Base-by-base conservation (phyloP, 1,140 invertebrate genomes). In the Diplogasteroides magnus region DNA sequence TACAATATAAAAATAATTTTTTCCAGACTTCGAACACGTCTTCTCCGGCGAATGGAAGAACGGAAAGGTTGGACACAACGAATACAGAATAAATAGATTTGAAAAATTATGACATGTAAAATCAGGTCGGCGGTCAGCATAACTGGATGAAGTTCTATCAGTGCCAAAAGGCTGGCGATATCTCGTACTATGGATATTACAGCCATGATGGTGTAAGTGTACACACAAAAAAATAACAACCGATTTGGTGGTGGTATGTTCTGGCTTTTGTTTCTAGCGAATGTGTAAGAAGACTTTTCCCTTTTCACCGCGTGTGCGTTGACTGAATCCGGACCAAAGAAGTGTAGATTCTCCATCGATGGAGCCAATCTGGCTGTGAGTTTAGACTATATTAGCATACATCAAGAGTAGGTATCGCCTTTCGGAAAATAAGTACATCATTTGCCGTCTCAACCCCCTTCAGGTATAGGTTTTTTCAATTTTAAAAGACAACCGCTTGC, bases 261-360 rank as follows among this genome's bases (percentile, higher is more conserved):
- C n/a, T n/a, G n/a, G n/a, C n/a, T n/a, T n/a, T n/a, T n/a, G n/a
- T n/a, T n/a, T n/a, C n/a, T n/a, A n/a, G n/a, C n/a, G n/a, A n/a
- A n/a, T n/a, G n/a, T n/a, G n/a, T n/a, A n/a, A n/a, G n/a, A n/a
- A n/a, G 78, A 79, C 70, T 79, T 79, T 61, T 78, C 79, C 14
- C 67, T 79, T 29, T 71, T 77, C 62, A 77, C 78, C 28, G 69
- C 71, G 25, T 79, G 78, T 65, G 69, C 73, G 15, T 32, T 79
- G n/a, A 67, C 69, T 11, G 74, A 80, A 32, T 27, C 61, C n/a
- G 79, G 78, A 27, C 65, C 67, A 26, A 65, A 77, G 29, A 62
- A 48, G 26, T 79, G 78, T 64, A 61, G 74, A 25, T 79, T 81
- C 67, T 66, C 56, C 23, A 31, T 79, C 26, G 72, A 80, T 32